Evolutionary conservation across 1,140 invertebrate genomes (phyloP).

Genomic region (Eubasilissa regina): DNA sequence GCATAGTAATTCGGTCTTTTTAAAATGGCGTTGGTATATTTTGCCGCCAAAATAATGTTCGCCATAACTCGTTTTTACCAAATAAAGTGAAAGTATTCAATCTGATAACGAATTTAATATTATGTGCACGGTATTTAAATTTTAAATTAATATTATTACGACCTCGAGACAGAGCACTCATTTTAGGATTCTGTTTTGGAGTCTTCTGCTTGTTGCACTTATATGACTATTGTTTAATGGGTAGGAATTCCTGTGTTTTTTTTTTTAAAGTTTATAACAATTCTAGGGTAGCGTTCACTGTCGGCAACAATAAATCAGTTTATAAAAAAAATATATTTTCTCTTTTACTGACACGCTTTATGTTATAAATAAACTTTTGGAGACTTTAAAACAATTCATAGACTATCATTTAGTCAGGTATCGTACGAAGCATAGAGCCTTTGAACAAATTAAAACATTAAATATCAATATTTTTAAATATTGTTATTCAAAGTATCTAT

Average conservation of each 20-base stretch:
- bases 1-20: background rate
- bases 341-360: too few relatives aligned
- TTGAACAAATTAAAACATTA: too few relatives aligned
- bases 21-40: conserved; percentile 4
- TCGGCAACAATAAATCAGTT: too few relatives aligned
- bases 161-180: conserved; percentile 22
- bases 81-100: conserved; percentile 48
- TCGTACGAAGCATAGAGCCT: too few relatives aligned
- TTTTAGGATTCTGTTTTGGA: conserved; percentile 11
- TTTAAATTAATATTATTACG: conserved; percentile 47
- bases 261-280: too few relatives aligned
- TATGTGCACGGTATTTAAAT: conserved; percentile 21
- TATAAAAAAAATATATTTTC: too few relatives aligned
- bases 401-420: too few relatives aligned
- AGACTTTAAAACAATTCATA: too few relatives aligned
- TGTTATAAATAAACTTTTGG: too few relatives aligned
- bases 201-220: conserved; percentile 5
- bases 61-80: background rate
- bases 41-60: background rate
- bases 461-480: too few relatives aligned
- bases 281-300: too few relatives aligned
- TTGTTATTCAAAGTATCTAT: too few relatives aligned
- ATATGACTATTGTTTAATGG: conserved; percentile 27
- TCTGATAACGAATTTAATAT: conserved; percentile 20
- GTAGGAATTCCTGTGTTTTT: conserved; percentile 14